These are phyloP conservation scores for Drosophila infuscata DNA, from an alignment of 2,888 invertebrate genomes.

Conservation along the genomic window DNA sequence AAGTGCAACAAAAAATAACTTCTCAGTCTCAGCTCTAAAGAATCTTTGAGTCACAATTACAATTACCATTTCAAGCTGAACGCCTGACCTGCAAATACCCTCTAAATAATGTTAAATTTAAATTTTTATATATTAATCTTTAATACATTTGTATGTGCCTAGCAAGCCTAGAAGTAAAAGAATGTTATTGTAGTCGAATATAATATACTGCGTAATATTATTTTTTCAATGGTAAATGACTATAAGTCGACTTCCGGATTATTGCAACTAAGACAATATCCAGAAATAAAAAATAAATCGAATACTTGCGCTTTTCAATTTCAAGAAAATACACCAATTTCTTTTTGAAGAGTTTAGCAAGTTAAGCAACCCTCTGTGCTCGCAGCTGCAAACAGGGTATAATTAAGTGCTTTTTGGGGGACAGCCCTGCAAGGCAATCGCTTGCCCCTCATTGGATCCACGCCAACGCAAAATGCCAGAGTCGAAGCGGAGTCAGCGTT, in stretches of 20 bases:
- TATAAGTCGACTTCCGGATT: no score
- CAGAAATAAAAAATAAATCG: no score
- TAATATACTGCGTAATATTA: neutral
- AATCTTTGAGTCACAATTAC: constrained; percentile 22
- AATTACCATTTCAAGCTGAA: neutral
- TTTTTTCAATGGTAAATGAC: neutral
- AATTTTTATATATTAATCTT: neutral
- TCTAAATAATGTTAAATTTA: neutral
- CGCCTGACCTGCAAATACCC: constrained; percentile 24
- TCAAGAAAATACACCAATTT: neutral
- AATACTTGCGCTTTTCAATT: neutral
- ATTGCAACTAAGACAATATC: neutral
- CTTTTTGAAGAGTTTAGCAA: neutral
- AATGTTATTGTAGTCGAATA: neutral
- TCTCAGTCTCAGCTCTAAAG: constrained; percentile 11
- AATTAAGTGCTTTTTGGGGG: constrained; percentile 32
- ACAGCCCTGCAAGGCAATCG: constrained; percentile 45
- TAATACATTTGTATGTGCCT: neutral
- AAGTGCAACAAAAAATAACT: constrained; percentile 20
- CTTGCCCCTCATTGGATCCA: constrained; percentile 25
- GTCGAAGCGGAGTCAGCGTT: constrained; percentile 21
- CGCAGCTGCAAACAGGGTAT: constrained; percentile 10
- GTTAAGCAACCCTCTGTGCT: neutral
- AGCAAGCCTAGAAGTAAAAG: neutral
- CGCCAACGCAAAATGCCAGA: constrained; percentile 18